Percentiles rank a stretch among this genome's conserved stretches.
Conservation (phyloP, 2,888 invertebrate genomes). For the Acrobasis repandana region DNA sequence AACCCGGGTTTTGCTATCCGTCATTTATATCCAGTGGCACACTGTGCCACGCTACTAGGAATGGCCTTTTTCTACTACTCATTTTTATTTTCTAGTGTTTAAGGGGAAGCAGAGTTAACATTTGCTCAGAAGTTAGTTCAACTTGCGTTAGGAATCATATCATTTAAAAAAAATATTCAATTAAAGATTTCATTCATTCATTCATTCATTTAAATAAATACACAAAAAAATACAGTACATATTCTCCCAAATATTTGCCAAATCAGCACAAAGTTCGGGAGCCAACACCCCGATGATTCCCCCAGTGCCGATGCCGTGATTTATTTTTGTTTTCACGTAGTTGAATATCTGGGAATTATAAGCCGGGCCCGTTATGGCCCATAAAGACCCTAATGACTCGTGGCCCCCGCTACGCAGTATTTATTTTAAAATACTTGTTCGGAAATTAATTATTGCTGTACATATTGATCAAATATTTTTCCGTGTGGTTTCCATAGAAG, state of each 20-base stretch:
- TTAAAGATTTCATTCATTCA: too few species aligned
- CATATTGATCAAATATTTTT: background rate
- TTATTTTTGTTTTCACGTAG: slow-evolving; percentile 62
- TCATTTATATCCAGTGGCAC: too few species aligned
- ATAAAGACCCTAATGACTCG: slow-evolving; percentile 57
- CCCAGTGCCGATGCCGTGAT: slow-evolving; percentile 53
- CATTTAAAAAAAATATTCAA: too few species aligned
- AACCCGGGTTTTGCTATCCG: too few species aligned
- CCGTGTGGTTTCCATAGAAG: too few species aligned
- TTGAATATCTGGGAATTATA: slow-evolving; percentile 59
- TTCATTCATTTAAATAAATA: background rate
- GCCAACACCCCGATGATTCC: slow-evolving; percentile 12
- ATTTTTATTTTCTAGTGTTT: too few species aligned
- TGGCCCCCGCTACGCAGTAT: slow-evolving; percentile 41
- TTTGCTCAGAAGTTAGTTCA: too few species aligned
- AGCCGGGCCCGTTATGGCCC: slow-evolving; percentile 57
- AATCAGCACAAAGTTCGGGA: background rate
- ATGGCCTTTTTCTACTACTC: too few species aligned
- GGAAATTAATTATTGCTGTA: background rate
- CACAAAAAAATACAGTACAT: background rate
- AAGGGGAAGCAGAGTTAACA: too few species aligned
- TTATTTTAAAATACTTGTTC: slow-evolving; percentile 44
- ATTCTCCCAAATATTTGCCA: background rate
- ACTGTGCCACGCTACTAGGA: too few species aligned
- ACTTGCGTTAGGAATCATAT: too few species aligned